phyloP scores from a whole-genome alignment of 2,113 vertebrate genomes.

The Thermophis baileyi region DNA sequence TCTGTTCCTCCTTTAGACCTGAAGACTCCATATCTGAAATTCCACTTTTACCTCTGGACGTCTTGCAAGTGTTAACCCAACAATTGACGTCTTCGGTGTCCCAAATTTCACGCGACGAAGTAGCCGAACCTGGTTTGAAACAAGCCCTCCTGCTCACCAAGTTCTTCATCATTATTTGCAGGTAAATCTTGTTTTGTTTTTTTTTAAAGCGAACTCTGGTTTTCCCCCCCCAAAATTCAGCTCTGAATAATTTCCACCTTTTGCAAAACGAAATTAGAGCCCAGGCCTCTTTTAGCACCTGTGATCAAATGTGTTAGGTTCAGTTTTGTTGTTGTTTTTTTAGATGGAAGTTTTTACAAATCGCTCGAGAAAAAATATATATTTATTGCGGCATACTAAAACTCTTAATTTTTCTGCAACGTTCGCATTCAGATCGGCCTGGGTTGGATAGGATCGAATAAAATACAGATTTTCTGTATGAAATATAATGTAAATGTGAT shows the following conservation, averaged over 20 bases:
- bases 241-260: neutral
- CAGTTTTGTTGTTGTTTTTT: no score
- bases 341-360: neutral
- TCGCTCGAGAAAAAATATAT: neutral
- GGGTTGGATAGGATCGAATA: neutral
- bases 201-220: neutral
- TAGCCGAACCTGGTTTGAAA: conserved; percentile 58
- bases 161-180: conserved; percentile 92
- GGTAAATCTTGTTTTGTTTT: conserved; percentile 59
- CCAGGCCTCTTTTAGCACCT: neutral
- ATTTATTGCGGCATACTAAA: neutral
- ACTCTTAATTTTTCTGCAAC: neutral
- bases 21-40: conserved; percentile 82
- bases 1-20: conserved; percentile 55
- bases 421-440: neutral
- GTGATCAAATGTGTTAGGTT: neutral
- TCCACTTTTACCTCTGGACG: conserved; percentile 80
- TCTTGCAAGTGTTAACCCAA: conserved; percentile 79
- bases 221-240: neutral
- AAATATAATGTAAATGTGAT: neutral
- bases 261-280: neutral
- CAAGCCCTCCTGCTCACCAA: conserved; percentile 86
- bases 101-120: conserved; percentile 61
- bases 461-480: neutral
- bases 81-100: conserved; percentile 72